Evolutionary conservation across 2,888 invertebrate species (phyloP).

Genomic region (Coleophora deauratella): DNA sequence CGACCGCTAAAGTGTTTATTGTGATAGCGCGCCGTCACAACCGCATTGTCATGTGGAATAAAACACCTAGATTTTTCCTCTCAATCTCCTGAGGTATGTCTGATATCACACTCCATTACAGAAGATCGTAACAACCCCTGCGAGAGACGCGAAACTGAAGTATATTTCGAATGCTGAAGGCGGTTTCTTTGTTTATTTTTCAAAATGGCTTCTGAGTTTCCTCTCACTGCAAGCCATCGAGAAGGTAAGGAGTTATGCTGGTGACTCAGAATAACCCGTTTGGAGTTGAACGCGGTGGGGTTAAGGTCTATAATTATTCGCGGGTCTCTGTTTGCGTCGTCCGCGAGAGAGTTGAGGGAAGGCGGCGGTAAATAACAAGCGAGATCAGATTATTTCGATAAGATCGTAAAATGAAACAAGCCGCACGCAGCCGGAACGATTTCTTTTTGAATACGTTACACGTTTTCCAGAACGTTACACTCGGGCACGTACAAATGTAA

Average conservation of each 20-base stretch:
- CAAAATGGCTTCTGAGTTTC: too few species aligned
- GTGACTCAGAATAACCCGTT: constrained; percentile 36
- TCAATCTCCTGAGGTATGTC: constrained; percentile 51
- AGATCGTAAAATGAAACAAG: constrained; percentile 74
- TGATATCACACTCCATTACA: constrained; percentile 16
- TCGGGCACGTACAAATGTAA: constrained; percentile 33
- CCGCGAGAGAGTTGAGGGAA: constrained; percentile 55
- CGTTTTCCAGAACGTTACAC: constrained; percentile 40
- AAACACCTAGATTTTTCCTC: constrained; percentile 68
- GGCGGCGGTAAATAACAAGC: constrained; percentile 68
- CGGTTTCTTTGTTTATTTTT: constrained; percentile 16
- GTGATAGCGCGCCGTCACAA: constrained; percentile 50
- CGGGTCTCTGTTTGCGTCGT: constrained; percentile 24
- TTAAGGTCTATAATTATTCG: constrained; percentile 51
- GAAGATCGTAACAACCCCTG: constrained; percentile 32
- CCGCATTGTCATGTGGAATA: constrained; percentile 61
- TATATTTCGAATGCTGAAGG: constrained; percentile 39
- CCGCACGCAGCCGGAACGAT: constrained; percentile 56
- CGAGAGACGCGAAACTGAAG: constrained; percentile 33
- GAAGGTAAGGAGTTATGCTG: constrained; percentile 40
- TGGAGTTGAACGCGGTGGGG: constrained; percentile 32
- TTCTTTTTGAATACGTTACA: constrained; percentile 57
- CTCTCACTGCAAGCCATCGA: constrained; percentile 18
- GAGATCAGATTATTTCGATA: constrained; percentile 73
- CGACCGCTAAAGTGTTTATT: constrained; percentile 61